Conservation (phyloP, 1,140 invertebrate species). For the Anastrepha obliqua region DNA sequence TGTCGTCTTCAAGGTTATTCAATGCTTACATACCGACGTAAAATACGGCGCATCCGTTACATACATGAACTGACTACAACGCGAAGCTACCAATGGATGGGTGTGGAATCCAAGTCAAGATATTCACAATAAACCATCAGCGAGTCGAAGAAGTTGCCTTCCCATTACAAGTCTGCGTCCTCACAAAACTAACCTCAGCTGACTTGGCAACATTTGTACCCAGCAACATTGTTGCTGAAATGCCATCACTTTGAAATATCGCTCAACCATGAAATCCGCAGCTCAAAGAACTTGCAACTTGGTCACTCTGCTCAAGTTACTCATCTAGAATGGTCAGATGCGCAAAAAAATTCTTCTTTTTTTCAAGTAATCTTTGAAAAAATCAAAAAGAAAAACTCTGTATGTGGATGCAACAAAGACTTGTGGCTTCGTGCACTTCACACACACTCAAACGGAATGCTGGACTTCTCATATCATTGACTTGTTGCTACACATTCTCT, state of each 20-base stretch:
- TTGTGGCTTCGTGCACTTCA: background rate
- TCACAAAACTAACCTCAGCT: too few species aligned
- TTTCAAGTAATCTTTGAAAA: background rate
- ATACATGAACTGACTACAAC: too few species aligned
- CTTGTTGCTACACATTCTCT: slow-evolving; percentile 39
- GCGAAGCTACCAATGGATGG: too few species aligned
- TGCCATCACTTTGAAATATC: background rate
- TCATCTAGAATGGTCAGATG: background rate
- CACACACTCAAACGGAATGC: background rate
- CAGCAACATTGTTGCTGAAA: background rate
- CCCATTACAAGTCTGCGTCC: too few species aligned
- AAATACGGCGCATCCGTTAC: too few species aligned
- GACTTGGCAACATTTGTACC: too few species aligned
- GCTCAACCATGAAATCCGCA: background rate
- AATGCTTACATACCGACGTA: too few species aligned
- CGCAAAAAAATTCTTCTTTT: background rate
- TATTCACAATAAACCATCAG: too few species aligned
- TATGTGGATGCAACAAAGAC: background rate
- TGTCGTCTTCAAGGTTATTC: too few species aligned
- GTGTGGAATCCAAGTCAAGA: too few species aligned
- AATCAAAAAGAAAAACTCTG: background rate
- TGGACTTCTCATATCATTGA: background rate
- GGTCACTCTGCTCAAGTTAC: slow-evolving; percentile 31
- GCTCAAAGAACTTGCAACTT: slow-evolving; percentile 16
- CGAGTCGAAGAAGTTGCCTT: too few species aligned